phyloP scores from a whole-genome alignment of 2,888 invertebrate species.

The Autographa gamma region DNA sequence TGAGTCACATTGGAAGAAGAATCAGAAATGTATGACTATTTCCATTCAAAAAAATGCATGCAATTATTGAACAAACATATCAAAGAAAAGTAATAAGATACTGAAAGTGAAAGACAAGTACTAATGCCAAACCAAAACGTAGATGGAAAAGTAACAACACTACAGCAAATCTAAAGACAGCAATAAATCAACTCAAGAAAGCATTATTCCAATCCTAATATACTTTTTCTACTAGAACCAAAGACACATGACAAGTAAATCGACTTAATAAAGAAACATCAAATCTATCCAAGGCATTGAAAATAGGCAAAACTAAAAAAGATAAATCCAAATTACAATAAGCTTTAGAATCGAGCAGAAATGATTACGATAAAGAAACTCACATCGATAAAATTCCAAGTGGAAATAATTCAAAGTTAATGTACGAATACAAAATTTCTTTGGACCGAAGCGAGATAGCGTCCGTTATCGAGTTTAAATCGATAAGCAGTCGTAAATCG shows the following conservation, averaged over 20 bases:
- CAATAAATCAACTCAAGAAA: background rate
- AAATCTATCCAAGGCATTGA: background rate
- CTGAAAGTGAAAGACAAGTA: background rate
- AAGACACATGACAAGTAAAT: background rate
- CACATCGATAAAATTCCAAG: conserved; percentile 22
- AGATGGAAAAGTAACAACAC: background rate
- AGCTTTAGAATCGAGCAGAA: conserved; percentile 6
- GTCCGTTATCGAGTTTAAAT: conserved; percentile 20
- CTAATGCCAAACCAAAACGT: background rate
- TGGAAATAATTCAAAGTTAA: conserved; percentile 39
- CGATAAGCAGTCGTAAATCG: conserved; percentile 18
- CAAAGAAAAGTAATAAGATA: background rate
- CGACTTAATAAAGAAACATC: background rate
- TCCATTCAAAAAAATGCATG: background rate
- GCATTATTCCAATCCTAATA: background rate
- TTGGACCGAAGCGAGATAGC: conserved; percentile 36
- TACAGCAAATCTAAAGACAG: background rate
- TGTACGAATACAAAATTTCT: conserved; percentile 39
- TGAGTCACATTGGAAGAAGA: background rate
- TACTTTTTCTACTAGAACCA: background rate
- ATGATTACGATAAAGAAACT: background rate
- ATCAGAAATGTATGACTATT: background rate
- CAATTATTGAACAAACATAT: background rate
- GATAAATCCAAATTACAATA: background rate
- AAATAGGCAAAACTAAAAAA: background rate